Evolutionary conservation across 2,888 invertebrate genomes (phyloP).

Genomic region (Melolontha melolontha): DNA sequence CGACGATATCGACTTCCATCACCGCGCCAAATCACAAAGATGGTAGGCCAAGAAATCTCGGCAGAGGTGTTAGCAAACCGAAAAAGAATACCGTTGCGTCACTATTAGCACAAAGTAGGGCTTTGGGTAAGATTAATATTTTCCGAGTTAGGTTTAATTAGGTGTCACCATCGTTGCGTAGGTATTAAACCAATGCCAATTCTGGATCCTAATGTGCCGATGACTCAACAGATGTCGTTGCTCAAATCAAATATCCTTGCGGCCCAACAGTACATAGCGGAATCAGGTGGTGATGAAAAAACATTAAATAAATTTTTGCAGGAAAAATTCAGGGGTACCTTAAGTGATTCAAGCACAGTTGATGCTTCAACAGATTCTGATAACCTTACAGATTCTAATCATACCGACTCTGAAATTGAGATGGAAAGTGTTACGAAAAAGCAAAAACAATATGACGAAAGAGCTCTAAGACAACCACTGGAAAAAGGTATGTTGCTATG

Average conservation of each 20-base stretch:
- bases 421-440: slow-evolving; percentile 62
- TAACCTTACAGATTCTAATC: slow-evolving; percentile 71
- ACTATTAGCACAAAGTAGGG: slow-evolving; percentile 86
- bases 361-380: slow-evolving; percentile 72
- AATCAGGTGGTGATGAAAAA: slow-evolving; percentile 64
- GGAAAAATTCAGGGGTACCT: slow-evolving; percentile 70
- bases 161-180: slow-evolving; percentile 45
- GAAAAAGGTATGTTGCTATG: slow-evolving; percentile 66
- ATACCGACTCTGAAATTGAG: slow-evolving; percentile 71
- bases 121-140: slow-evolving; percentile 68
- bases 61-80: slow-evolving; percentile 88
- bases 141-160: slow-evolving; percentile 25
- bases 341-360: slow-evolving; percentile 70
- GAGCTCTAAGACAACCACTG: slow-evolving; percentile 74
- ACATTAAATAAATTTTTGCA: slow-evolving; percentile 67
- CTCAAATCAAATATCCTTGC: slow-evolving; percentile 74
- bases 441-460: slow-evolving; percentile 69
- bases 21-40: slow-evolving; percentile 70
- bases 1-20: slow-evolving; percentile 48
- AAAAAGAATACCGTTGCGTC: slow-evolving; percentile 95
- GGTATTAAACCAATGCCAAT: slow-evolving; percentile 79
- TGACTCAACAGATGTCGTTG: slow-evolving; percentile 71
- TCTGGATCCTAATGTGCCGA: slow-evolving; percentile 69
- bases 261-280: slow-evolving; percentile 72
- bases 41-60: slow-evolving; percentile 85